A percentile compares a stretch with the other conserved stretches of the same genome.
phyloP scores from a whole-genome alignment of 2,113 vertebrate species.

The Podarcis muralis region DNA sequence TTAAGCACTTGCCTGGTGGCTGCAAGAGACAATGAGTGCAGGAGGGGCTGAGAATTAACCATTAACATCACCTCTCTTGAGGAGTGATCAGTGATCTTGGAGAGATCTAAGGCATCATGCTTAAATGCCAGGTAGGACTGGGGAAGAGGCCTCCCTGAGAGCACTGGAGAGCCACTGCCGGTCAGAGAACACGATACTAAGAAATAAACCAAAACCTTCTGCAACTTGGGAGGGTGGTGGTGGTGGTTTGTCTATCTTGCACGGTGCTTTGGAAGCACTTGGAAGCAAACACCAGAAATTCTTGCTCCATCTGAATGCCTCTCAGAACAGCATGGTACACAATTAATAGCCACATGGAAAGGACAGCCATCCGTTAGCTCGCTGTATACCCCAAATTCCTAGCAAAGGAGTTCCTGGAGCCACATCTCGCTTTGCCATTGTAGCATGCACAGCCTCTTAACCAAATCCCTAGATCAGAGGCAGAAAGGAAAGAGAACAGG shows the following conservation, averaged over 20 bases:
- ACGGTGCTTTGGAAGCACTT: neutral
- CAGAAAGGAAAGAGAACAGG: too few relatives aligned
- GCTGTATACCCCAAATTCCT: neutral
- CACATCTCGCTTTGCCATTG: neutral
- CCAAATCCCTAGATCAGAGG: neutral
- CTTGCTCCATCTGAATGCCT: too few relatives aligned
- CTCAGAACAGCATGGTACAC: neutral
- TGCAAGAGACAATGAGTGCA: neutral
- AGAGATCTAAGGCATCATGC: too few relatives aligned
- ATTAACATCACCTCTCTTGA: too few relatives aligned
- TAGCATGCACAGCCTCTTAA: neutral
- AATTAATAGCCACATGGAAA: neutral
- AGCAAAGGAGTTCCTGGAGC: neutral
- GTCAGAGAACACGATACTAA: too few relatives aligned
- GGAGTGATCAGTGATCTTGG: too few relatives aligned
- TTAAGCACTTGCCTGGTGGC: neutral
- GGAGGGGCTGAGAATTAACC: neutral
- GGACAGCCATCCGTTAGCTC: neutral
- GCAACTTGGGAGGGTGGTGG: neutral
- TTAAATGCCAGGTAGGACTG: too few relatives aligned
- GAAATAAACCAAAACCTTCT: neutral
- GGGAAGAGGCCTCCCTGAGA: too few relatives aligned
- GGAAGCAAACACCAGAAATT: neutral
- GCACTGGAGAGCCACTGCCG: too few relatives aligned
- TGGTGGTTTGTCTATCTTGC: neutral